Percentiles rank a stretch among this genome's conserved stretches.
Evolutionary conservation across 2,113 vertebrate species (phyloP).

Genomic region (Pangasianodon gigas): DNA sequence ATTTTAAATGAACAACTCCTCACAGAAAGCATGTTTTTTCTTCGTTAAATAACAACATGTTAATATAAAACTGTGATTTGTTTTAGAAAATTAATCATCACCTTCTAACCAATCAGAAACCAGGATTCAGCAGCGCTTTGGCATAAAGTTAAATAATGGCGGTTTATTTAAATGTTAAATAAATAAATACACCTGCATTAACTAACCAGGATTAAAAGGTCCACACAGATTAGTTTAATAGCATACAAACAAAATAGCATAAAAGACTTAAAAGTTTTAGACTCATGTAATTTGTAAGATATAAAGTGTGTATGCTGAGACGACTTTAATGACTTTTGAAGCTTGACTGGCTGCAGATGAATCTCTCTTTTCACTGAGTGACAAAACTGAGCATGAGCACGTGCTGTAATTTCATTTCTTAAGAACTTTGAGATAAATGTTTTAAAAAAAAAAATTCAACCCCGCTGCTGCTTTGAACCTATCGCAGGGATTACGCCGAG

Average conservation of each 20-base stretch:
- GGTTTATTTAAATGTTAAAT: neutral
- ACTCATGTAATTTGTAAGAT: neutral
- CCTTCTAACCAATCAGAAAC: neutral
- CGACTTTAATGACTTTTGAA: neutral
- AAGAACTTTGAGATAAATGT: conserved; percentile 49
- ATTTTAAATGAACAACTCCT: no score
- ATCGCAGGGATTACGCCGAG: conserved; percentile 58
- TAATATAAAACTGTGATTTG: no score
- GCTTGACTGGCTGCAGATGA: neutral
- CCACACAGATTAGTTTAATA: neutral
- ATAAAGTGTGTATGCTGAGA: neutral
- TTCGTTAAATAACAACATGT: no score
- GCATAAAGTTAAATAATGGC: neutral
- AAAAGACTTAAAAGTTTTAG: no score
- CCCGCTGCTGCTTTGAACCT: conserved; percentile 58
- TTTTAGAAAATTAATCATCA: neutral
- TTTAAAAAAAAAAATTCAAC: conserved; percentile 18
- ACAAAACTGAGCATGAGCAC: neutral
- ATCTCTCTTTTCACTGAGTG: conserved; percentile 15
- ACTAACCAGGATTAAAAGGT: neutral
- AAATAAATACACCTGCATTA: neutral
- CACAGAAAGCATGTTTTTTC: no score
- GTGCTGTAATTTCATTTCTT: conserved; percentile 28
- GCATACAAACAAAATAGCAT: no score
- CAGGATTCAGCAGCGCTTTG: neutral